Evolutionary conservation across 2,888 invertebrate species (phyloP).

Genomic region (Caenorhabditis plicata): DNA sequence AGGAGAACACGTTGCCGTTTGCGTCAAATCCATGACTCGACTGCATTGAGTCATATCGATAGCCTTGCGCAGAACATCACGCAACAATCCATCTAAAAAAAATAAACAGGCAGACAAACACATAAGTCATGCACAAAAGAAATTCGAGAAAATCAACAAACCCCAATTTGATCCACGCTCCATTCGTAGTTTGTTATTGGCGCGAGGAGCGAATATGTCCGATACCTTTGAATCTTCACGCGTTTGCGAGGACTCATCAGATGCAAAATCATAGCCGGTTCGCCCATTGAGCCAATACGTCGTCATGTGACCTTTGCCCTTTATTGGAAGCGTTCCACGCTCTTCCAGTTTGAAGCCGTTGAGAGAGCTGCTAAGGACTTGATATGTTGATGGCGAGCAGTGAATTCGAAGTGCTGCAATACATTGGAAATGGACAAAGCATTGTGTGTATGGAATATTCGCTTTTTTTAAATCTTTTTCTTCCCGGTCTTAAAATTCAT

Average conservation of each 20-base stretch:
- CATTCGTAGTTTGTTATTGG: slow-evolving; percentile 2
- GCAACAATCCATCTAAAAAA: too few species aligned
- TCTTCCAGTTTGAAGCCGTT: slow-evolving; percentile 57
- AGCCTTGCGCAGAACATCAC: too few species aligned
- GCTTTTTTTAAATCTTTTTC: slow-evolving; percentile 51
- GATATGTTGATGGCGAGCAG: slow-evolving; percentile 53
- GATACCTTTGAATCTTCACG: slow-evolving; percentile 30
- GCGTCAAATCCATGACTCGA: too few species aligned
- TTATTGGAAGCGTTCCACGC: slow-evolving; percentile 58
- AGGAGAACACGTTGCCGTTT: too few species aligned
- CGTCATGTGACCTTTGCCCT: slow-evolving; percentile 65
- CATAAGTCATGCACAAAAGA: not conserved
- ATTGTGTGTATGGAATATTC: not conserved
- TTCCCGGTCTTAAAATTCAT: too few species aligned
- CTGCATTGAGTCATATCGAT: too few species aligned
- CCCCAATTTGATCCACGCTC: slow-evolving; percentile 36
- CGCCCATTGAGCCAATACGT: slow-evolving; percentile 63
- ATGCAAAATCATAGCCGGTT: slow-evolving; percentile 48
- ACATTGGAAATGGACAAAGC: too few species aligned
- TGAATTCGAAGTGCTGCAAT: slow-evolving; percentile 63
- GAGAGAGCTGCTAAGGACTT: slow-evolving; percentile 34
- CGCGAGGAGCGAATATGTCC: slow-evolving; percentile 54
- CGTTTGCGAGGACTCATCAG: slow-evolving; percentile 6
- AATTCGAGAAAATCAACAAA: not conserved
- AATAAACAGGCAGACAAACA: slow-evolving; percentile 3